Base-by-base conservation (phyloP, 2,888 invertebrate species). In the Thymelicus sylvestris region DNA sequence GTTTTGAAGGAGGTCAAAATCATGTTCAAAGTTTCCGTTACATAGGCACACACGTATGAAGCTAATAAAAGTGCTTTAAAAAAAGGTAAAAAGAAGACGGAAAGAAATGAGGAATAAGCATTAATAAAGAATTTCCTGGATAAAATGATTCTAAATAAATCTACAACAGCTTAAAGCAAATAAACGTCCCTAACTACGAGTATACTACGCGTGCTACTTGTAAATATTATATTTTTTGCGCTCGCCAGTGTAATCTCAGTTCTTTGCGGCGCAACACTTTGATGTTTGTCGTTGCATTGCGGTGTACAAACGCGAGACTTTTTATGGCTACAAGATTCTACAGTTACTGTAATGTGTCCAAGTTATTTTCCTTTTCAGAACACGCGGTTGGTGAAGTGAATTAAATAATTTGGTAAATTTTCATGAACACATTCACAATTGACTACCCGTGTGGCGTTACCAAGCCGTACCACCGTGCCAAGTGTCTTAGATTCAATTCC, bases 231-330 rank as follows among this genome's bases (percentile, higher is more conserved):
- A 48, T n/a, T 69, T 64, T 68, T 57, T 48, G 5, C 7, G 57
- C 38, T 38, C 63, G 47, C 57, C 39, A 48, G 68, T 64, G 15
- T 47, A 59, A 24, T 57, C 19, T 64, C 55, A 24, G 62, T 57
- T 19, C 44, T 62, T 68, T 69, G 57, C 68, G 57, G 63, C 68
- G 57, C 63, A 38, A 64, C 64, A 55, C 63, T 69, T 69, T 69
- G 68, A 69, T 64, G 68, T 64, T 62, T 64, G 57, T 64, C 68
- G 68, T 69, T 63, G 41, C 68, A 57, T 19, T 67, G 67, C 61
- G 61, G 47, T 57, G 39, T 64, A 69, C 31, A 64, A 64, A 69
- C 57, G 68, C 57, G 38, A 69, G 38, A 63, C 24, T 48, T 44
- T 50, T 69, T 65, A 55, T 55, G 65, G 52, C 19, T 65, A 55